phyloP scores from a whole-genome alignment of 2,113 vertebrate species.

The Lathamus discolor region DNA sequence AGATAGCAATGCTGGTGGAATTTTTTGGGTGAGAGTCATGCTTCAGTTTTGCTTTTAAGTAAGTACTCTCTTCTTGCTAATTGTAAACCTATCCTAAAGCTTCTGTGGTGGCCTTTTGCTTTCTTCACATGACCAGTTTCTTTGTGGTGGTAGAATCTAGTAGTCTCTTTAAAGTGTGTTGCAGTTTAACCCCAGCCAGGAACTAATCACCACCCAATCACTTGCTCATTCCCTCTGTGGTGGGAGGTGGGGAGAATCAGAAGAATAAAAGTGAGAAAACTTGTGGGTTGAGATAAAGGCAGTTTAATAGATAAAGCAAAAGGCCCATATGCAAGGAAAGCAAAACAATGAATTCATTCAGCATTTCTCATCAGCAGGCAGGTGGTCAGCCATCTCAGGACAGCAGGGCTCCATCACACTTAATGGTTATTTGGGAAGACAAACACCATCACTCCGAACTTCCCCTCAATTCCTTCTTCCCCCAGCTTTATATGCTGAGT shows the following conservation, averaged over 20 bases:
- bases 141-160: neutral
- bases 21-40: neutral
- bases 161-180: neutral
- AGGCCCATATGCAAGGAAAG: neutral
- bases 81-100: neutral
- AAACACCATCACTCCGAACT: neutral
- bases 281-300: neutral
- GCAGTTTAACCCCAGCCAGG: neutral
- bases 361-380: too few species aligned
- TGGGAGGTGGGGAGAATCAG: accelerated
- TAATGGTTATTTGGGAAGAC: neutral
- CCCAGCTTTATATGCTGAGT: neutral
- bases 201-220: accelerated
- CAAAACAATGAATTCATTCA: neutral
- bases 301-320: neutral
- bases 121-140: neutral
- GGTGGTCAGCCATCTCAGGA: neutral
- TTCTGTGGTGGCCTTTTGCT: neutral
- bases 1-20: neutral
- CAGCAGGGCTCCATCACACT: neutral
- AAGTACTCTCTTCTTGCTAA: neutral
- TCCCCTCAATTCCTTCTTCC: neutral
- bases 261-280: neutral
- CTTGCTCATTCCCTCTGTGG: neutral
- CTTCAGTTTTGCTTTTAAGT: neutral